Conservation (phyloP, 2,888 invertebrate species). For the Diloba caeruleocephala region DNA sequence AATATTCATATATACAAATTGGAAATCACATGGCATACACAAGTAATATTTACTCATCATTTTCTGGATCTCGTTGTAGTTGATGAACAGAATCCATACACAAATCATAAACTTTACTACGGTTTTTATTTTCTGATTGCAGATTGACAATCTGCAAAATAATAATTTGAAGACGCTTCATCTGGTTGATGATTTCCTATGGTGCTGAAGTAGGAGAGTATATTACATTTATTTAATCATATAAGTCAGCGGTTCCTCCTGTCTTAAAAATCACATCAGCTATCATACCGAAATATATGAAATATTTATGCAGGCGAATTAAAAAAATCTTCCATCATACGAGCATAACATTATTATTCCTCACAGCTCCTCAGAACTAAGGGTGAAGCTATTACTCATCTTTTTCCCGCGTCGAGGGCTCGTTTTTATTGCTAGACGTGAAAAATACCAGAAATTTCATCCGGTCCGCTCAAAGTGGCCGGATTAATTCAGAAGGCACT, state of each 20-base stretch:
- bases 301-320: slow-evolving; percentile 72
- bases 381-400: slow-evolving; percentile 85
- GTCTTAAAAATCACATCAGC: slow-evolving; percentile 54
- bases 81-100: too few species aligned
- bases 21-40: not conserved
- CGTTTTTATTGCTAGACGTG: slow-evolving; percentile 88
- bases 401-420: slow-evolving; percentile 81
- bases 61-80: too few species aligned
- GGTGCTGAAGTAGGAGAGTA: too few species aligned
- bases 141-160: too few species aligned
- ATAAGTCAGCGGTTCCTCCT: slow-evolving; percentile 38
- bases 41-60: too few species aligned
- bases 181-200: too few species aligned
- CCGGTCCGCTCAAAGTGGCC: slow-evolving; percentile 84
- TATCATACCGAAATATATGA: slow-evolving; percentile 64
- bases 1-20: not conserved
- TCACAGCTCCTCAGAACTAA: slow-evolving; percentile 80
- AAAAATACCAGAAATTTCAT: slow-evolving; percentile 89
- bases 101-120: too few species aligned
- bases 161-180: too few species aligned
- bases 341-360: slow-evolving; percentile 86
- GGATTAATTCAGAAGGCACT: slow-evolving; percentile 89
- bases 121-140: too few species aligned
- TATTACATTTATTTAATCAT: too few species aligned
- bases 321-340: slow-evolving; percentile 79